Conservation (phyloP, 2,797 vertebrate species). For the Enteromius afrohamiltoni region DNA sequence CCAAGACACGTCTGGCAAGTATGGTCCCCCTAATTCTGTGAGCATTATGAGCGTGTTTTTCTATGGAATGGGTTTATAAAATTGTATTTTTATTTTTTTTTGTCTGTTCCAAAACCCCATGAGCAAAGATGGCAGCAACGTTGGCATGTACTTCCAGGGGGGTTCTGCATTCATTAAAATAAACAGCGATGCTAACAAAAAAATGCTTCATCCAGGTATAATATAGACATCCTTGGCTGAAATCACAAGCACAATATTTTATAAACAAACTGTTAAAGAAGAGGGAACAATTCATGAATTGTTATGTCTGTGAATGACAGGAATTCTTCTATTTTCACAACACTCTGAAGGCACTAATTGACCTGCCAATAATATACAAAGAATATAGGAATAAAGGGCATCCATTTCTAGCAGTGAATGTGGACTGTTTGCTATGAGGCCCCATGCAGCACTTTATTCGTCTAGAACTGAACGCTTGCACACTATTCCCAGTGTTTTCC, state of each 20-base stretch:
- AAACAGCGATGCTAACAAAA: neutral
- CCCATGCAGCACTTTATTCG: neutral
- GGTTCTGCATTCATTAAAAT: neutral
- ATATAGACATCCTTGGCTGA: neutral
- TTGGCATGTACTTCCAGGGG: neutral
- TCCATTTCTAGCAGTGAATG: neutral
- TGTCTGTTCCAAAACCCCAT: neutral
- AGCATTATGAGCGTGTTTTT: neutral
- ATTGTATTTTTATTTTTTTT: no score
- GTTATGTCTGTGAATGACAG: neutral
- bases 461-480: neutral
- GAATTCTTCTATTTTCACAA: neutral
- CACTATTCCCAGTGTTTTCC: neutral
- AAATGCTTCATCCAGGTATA: neutral
- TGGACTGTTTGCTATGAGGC: neutral
- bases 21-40: neutral
- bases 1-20: no score
- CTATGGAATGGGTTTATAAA: neutral
- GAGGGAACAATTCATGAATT: neutral
- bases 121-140: neutral
- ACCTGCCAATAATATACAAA: neutral
- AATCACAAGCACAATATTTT: no score
- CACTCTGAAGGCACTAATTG: no score
- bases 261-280: neutral
- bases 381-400: neutral